Percentiles rank a stretch among this genome's conserved stretches.
These are phyloP conservation scores for Nowickia ferox DNA, from an alignment of 2,888 invertebrate species.

Conservation along the genomic window DNA sequence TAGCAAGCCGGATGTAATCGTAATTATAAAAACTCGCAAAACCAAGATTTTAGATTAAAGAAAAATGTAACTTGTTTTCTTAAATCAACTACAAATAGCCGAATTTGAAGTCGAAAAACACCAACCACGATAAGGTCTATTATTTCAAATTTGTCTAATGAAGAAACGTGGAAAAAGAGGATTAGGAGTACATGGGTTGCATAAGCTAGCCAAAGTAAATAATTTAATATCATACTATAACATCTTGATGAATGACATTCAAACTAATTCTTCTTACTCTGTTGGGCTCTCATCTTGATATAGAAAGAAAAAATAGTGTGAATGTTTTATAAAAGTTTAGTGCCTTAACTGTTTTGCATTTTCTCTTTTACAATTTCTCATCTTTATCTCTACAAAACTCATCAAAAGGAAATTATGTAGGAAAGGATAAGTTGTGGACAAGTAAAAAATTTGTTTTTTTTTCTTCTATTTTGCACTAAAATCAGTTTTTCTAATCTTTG, in stretches of 20 bases:
- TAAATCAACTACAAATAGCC: too few species aligned
- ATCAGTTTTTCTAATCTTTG: too few species aligned
- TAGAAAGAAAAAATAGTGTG: not conserved
- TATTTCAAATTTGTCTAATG: too few species aligned
- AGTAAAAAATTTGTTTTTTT: not conserved
- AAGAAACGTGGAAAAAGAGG: too few species aligned
- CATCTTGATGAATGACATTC: not conserved
- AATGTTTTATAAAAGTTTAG: not conserved
- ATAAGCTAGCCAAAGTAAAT: not conserved
- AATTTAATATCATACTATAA: not conserved
- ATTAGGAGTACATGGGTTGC: not conserved
- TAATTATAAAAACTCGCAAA: too few species aligned
- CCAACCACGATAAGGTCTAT: too few species aligned
- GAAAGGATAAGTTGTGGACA: not conserved
- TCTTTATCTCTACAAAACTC: not conserved
- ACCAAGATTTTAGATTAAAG: too few species aligned
- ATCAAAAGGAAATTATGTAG: constrained; percentile 1
- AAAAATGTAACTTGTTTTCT: too few species aligned
- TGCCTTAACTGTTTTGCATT: not conserved
- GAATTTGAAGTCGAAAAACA: too few species aligned
- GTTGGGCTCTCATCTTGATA: not conserved
- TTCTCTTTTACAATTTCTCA: not conserved
- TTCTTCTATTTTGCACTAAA: not conserved
- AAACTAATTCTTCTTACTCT: not conserved
- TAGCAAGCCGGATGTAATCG: too few species aligned